These are phyloP conservation scores for Candoia aspera DNA, from an alignment of 2,113 vertebrate genomes.

Conservation along the genomic window DNA sequence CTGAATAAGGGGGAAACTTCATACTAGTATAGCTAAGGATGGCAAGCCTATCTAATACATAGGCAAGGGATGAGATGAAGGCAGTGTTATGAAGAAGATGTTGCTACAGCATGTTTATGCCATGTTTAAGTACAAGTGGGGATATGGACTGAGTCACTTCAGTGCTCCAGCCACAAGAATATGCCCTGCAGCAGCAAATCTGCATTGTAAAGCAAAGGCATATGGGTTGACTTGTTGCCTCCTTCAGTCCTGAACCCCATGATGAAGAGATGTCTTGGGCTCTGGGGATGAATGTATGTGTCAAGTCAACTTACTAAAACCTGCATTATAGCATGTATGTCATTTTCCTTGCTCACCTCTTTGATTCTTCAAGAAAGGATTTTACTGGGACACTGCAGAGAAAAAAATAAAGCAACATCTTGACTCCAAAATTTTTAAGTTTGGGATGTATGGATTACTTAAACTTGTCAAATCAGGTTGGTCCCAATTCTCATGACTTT, in stretches of 20 bases:
- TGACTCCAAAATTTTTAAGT: not conserved
- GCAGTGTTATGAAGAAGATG: not conserved
- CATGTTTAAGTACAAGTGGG: not conserved
- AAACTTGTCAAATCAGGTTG: not conserved
- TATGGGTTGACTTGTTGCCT: not conserved
- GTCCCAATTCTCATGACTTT: not conserved
- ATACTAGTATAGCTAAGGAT: not conserved
- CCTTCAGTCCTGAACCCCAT: not conserved
- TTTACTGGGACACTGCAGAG: not conserved
- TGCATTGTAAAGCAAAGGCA: not conserved
- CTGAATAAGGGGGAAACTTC: not conserved
- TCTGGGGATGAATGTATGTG: not conserved
- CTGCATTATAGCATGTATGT: too few species aligned
- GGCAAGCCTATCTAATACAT: not conserved
- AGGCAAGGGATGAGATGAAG: not conserved
- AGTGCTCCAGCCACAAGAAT: not conserved
- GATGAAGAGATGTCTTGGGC: not conserved
- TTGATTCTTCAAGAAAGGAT: not conserved
- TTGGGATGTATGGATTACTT: not conserved
- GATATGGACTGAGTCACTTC: not conserved
- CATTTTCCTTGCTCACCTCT: not conserved
- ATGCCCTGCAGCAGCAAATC: not conserved
- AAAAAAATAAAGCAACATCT: not conserved
- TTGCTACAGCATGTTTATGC: not conserved
- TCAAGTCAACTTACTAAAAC: not conserved